Evolutionary conservation across 64 coral and sea anemone species (phyloP), one percentile per base, ranked within the genome.

Genomic region (Pocillopora verrucosa): DNA sequence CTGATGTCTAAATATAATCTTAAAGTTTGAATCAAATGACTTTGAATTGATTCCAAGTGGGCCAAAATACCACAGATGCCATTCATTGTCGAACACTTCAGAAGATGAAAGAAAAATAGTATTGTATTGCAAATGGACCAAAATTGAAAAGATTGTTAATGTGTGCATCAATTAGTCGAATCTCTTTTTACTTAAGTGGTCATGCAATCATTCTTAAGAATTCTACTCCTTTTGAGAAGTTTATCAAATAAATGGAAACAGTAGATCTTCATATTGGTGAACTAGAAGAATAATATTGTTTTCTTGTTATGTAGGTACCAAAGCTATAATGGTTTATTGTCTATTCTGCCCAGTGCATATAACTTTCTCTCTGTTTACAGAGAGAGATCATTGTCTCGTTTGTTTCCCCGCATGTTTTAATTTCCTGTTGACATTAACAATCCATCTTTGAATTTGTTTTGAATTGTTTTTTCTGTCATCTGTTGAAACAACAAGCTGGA

Each of bases 51-150:
- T 62, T 85, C 36, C 82, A 24, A 58, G 4, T 57, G 65, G 38
- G 45, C 17, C 45, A 25, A 57, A 85, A 85, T 65, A 22, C 19
- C 36, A 19, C 17, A 11, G 45, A 84, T 67, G 38, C 61, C 19
- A 10, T 41, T 22, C 61, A 69, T 51, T 65, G 35, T 56, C 12
- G 56, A 70, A 24, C 36, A 85, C 82, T 72, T 57, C 2, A 45
- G 63, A 72, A 57, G 64, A 11, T 58, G 82, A 56, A 85, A 72
- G 34, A 20, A 11, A 58, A 72, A 26, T 16, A 72, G 20, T 70
- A 85, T 85, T 85, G 38, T 72, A 16, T 70, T 85, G 82, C 82
- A 85, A 85, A 85, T 85, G 37, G 64, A n/a, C 24, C 9, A 57
- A 22, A 85, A 85, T 57, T 72, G 82, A 57, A 45, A 85, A 70